Conservation (phyloP, 2,888 invertebrate genomes). For the Aricia artaxerxes region DNA sequence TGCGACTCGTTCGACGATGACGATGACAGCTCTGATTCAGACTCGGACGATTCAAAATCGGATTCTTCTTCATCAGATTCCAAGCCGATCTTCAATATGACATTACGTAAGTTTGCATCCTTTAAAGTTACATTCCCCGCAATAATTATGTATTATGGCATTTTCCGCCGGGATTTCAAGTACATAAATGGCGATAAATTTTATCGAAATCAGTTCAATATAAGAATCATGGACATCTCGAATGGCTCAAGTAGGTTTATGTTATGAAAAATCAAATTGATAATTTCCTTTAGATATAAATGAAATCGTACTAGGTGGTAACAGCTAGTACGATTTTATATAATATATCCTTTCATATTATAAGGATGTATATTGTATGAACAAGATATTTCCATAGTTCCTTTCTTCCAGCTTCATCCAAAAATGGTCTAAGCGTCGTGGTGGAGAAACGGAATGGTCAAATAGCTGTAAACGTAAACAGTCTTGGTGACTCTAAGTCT, state of each 20-base stretch:
- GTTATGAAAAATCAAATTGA: too few species aligned
- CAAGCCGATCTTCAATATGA: constrained; percentile 1
- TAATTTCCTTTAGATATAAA: too few species aligned
- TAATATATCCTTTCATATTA: too few species aligned
- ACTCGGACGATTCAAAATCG: neutral
- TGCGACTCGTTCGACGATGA: neutral
- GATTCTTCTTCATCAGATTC: neutral
- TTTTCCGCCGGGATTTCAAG: too few species aligned
- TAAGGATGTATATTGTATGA: too few species aligned
- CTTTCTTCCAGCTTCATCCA: neutral
- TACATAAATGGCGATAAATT: too few species aligned
- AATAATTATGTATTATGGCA: too few species aligned
- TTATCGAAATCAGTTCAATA: too few species aligned
- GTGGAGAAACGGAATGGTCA: constrained; percentile 12
- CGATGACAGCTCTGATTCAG: neutral
- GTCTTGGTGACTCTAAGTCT: neutral
- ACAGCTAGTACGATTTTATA: too few species aligned
- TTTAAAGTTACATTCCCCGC: neutral
- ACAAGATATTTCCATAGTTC: neutral
- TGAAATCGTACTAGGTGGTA: too few species aligned
- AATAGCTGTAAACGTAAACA: neutral
- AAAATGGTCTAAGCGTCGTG: neutral
- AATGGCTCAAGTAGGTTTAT: too few species aligned
- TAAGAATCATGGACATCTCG: too few species aligned
- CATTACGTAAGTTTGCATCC: neutral